These are phyloP conservation scores for Nymphalis c-album DNA, from an alignment of 2,888 invertebrate species.

Conservation along the genomic window DNA sequence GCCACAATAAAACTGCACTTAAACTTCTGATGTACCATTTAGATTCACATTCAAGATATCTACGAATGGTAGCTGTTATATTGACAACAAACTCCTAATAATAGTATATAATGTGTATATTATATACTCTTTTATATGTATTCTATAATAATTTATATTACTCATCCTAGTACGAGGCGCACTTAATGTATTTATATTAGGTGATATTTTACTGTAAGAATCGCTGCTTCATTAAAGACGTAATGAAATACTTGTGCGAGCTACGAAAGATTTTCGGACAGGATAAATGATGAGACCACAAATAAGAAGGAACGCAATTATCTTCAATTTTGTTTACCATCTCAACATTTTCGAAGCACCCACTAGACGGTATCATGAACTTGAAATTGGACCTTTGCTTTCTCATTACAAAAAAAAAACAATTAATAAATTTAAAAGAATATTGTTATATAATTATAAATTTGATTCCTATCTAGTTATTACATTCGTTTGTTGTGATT, in stretches of 20 bases:
- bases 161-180: too few species aligned
- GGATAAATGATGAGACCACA: conserved; percentile 25
- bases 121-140: too few species aligned
- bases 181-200: not conserved
- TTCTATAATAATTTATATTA: not conserved
- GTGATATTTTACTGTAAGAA: not conserved
- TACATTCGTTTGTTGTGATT: too few species aligned
- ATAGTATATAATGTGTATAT: too few species aligned
- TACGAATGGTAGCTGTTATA: not conserved
- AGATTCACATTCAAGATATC: conserved; percentile 6
- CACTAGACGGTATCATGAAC: conserved; percentile 22
- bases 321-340: conserved; percentile 35
- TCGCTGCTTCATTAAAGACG: not conserved
- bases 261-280: not conserved
- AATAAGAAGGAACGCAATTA: conserved; percentile 36
- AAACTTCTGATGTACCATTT: conserved; percentile 1
- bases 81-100: not conserved
- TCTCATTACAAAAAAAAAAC: too few species aligned
- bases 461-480: too few species aligned
- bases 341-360: conserved; percentile 22
- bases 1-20: not conserved
- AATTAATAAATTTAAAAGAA: too few species aligned
- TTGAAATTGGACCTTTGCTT: conserved; percentile 15
- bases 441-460: not conserved
- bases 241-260: conserved; percentile 2